phyloP scores from a whole-genome alignment of 1,140 invertebrate species.

The Aphelinus certus region DNA sequence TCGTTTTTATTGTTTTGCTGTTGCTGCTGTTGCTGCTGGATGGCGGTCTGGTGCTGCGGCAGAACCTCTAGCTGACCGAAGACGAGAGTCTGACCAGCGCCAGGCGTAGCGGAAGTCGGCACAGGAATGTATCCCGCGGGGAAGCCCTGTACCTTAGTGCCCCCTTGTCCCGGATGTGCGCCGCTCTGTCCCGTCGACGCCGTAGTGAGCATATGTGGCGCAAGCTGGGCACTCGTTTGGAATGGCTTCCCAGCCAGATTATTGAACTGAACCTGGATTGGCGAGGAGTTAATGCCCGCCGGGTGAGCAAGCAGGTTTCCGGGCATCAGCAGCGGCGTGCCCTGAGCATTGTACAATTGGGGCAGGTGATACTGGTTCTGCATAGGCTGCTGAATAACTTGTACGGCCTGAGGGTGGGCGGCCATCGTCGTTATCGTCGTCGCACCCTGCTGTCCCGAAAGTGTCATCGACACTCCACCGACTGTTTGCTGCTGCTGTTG shows the following conservation, averaged over 20 bases:
- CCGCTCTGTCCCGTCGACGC: conserved; percentile 72
- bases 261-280: conserved; percentile 72
- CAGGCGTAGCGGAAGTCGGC: conserved; percentile 79
- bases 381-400: conserved; percentile 85
- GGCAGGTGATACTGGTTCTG: conserved; percentile 80
- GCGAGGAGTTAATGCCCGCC: conserved; percentile 78
- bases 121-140: conserved; percentile 72
- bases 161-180: conserved; percentile 74
- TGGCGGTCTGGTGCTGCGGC: conserved; percentile 68
- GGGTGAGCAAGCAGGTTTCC: conserved; percentile 80
- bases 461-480: conserved; percentile 61
- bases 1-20: conserved; percentile 59
- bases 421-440: conserved; percentile 64
- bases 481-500: conserved; percentile 69
- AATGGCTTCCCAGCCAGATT: conserved; percentile 79
- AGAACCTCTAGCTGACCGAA: conserved; percentile 80
- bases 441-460: conserved; percentile 60
- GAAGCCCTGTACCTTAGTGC: conserved; percentile 65
- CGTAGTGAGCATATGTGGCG: conserved; percentile 80
- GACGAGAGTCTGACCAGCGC: conserved; percentile 80
- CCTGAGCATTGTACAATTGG: conserved; percentile 82
- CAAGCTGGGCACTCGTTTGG: conserved; percentile 76
- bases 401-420: conserved; percentile 67
- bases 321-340: conserved; percentile 79
- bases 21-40: conserved; percentile 62